Conservation (phyloP, 2,888 invertebrate genomes). For the Allophyes oxyacanthae region DNA sequence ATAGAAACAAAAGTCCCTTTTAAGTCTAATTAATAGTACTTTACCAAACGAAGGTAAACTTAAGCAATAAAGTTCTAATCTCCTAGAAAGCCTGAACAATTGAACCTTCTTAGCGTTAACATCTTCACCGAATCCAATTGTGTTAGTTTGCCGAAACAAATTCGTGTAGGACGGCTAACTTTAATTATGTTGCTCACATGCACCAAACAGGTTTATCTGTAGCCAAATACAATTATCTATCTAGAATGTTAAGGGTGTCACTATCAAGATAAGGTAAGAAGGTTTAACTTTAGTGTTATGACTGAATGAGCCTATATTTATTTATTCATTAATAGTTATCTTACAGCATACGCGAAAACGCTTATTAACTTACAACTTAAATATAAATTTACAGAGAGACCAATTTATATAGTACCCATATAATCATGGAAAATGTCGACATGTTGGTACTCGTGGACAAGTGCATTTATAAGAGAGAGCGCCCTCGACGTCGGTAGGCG, state of each 20-base stretch:
- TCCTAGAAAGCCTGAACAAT: slow-evolving; percentile 12
- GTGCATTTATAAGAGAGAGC: too few species aligned
- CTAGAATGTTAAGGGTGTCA: slow-evolving; percentile 2
- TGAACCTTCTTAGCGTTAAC: slow-evolving; percentile 7
- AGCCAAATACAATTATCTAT: slow-evolving; percentile 38
- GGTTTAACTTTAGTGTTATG: slow-evolving; percentile 1
- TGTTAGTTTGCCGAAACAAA: slow-evolving; percentile 13
- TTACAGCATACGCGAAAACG: too few species aligned
- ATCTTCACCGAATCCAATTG: slow-evolving; percentile 12
- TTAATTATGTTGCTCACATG: slow-evolving; percentile 34
- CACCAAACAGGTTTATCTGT: slow-evolving; percentile 35
- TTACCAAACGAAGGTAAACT: background rate
- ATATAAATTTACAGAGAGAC: too few species aligned
- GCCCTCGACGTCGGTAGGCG: too few species aligned
- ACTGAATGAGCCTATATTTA: too few species aligned
- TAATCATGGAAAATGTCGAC: too few species aligned
- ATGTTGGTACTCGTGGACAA: too few species aligned
- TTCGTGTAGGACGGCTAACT: slow-evolving; percentile 6
- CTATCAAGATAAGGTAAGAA: slow-evolving; percentile 6
- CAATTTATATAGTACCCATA: too few species aligned
- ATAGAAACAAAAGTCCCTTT: too few species aligned
- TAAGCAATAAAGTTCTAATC: slow-evolving; percentile 14
- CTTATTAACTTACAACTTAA: too few species aligned
- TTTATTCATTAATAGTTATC: background rate
- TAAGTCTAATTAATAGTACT: too few species aligned